phyloP scores from a whole-genome alignment of 2,797 vertebrate genomes.

The Paguma larvata region DNA sequence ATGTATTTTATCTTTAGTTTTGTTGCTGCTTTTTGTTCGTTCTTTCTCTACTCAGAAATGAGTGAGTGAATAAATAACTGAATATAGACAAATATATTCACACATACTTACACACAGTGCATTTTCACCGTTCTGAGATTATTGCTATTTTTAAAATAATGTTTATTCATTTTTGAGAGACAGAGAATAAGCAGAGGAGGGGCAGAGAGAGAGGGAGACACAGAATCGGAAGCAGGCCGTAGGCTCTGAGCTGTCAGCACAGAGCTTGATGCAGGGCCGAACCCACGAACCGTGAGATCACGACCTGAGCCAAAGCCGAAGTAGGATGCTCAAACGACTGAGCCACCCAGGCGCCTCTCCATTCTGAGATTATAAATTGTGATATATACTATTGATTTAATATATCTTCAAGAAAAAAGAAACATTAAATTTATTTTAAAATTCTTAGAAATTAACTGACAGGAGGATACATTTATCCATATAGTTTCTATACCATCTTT shows the following conservation, averaged over 20 bases:
- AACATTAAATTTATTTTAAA: slow-evolving; percentile 35
- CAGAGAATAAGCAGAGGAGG: too few species aligned
- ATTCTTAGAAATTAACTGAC: not conserved
- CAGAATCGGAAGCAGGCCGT: too few species aligned
- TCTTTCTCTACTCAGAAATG: slow-evolving; percentile 49
- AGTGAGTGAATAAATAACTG: slow-evolving; percentile 2
- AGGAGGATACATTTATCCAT: not conserved
- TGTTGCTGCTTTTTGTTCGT: slow-evolving; percentile 14
- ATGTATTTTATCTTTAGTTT: slow-evolving; percentile 31
- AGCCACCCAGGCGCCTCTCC: too few species aligned
- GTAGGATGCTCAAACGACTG: too few species aligned
- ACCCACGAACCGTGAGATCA: too few species aligned
- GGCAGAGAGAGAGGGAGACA: too few species aligned
- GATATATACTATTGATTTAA: slow-evolving; percentile 1
- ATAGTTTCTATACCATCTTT: slow-evolving; percentile 1
- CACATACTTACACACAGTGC: not conserved
- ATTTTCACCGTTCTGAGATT: slow-evolving; percentile 14
- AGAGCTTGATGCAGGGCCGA: too few species aligned
- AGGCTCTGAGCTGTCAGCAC: too few species aligned
- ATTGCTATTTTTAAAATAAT: too few species aligned
- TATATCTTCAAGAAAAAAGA: slow-evolving; percentile 36
- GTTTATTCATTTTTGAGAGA: too few species aligned
- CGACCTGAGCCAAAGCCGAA: too few species aligned
- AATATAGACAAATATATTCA: not conserved
- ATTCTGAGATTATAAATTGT: not conserved